Conservation (phyloP, 2,888 invertebrate species). For the Cataglyphis livida region DNA sequence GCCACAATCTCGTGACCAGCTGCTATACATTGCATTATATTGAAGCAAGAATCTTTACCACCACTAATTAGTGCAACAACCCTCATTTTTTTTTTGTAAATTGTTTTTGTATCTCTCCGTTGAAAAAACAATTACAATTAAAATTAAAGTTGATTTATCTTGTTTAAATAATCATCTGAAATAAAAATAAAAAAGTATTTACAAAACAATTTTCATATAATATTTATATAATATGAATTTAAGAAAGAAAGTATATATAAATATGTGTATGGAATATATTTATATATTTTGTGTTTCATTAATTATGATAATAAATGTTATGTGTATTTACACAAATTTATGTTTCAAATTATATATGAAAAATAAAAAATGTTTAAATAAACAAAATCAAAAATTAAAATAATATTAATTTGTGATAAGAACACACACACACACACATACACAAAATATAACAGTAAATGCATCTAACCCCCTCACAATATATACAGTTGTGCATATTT, state of each 20-base stretch:
- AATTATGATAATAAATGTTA: neutral
- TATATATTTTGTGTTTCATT: neutral
- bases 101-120: slow-evolving; percentile 53
- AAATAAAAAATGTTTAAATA: neutral
- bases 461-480: neutral
- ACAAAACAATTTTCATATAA: slow-evolving; percentile 33
- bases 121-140: slow-evolving; percentile 57
- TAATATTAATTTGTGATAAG: neutral
- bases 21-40: slow-evolving; percentile 98
- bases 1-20: slow-evolving; percentile 98
- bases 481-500: neutral
- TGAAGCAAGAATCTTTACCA: slow-evolving; percentile 99
- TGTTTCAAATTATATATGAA: neutral
- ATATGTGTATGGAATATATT: neutral
- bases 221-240: neutral
- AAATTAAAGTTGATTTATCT: slow-evolving; percentile 33
- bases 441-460: slow-evolving; percentile 12
- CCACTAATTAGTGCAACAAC: slow-evolving; percentile 97
- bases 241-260: neutral
- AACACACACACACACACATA: neutral
- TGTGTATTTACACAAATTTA: neutral
- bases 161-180: slow-evolving; percentile 80
- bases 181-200: slow-evolving; percentile 60
- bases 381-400: neutral
- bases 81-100: slow-evolving; percentile 89